phyloP scores from a whole-genome alignment of 1,140 invertebrate genomes.

The Agrilus planipennis region DNA sequence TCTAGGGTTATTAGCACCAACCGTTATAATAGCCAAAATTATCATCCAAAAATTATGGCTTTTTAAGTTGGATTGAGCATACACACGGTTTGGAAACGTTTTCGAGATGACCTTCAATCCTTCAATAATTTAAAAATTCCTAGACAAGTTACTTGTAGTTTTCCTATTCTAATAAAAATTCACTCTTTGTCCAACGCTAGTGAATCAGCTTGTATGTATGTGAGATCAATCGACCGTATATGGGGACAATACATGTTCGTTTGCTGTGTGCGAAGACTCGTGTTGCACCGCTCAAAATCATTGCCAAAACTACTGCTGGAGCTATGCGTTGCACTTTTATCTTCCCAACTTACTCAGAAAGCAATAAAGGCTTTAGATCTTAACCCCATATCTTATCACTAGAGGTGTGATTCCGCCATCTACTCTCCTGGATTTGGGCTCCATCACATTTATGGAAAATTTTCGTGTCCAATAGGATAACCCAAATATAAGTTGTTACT shows the following conservation, averaged over 20 bases:
- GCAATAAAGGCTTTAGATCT: neutral
- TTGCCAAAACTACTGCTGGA: conserved; percentile 13
- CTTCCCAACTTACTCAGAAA: too few species aligned
- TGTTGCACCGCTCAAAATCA: conserved; percentile 9
- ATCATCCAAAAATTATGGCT: too few species aligned
- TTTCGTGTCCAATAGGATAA: conserved; percentile 1
- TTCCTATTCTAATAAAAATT: too few species aligned
- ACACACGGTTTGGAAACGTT: too few species aligned
- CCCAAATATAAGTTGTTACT: conserved; percentile 1
- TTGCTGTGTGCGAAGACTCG: conserved; percentile 13
- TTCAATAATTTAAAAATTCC: neutral
- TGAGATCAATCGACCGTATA: conserved; percentile 5
- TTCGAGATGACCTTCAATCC: too few species aligned
- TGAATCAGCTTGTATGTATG: conserved; percentile 17
- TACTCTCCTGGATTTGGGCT: neutral
- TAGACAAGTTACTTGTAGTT: conserved; percentile 4
- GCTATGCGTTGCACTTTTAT: too few species aligned
- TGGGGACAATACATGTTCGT: too few species aligned
- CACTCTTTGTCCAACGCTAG: conserved; percentile 21
- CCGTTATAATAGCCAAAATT: too few species aligned
- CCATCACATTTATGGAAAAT: too few species aligned
- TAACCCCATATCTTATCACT: neutral
- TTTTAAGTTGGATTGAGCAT: too few species aligned
- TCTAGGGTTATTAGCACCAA: too few species aligned
- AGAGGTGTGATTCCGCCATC: neutral